A percentile compares a stretch with the other conserved stretches of the same genome.
Conservation (phyloP, 2,888 invertebrate species). For the Macrosiphum euphorbiae region DNA sequence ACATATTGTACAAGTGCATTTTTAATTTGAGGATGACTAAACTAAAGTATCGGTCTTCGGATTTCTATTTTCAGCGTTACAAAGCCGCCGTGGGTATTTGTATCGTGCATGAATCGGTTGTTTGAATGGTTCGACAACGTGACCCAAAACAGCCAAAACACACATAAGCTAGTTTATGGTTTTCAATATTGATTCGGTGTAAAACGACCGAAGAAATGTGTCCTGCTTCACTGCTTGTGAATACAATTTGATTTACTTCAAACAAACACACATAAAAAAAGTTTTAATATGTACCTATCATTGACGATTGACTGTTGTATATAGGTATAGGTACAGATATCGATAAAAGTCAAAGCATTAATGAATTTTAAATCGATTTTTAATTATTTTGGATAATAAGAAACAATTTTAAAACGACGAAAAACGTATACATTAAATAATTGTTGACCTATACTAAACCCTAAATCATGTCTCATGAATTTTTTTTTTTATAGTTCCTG, state of each 20-base stretch:
- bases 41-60: neutral
- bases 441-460: neutral
- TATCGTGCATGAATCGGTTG: neutral
- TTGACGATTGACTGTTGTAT: neutral
- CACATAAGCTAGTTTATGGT: neutral
- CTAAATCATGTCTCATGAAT: neutral
- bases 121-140: conserved; percentile 12
- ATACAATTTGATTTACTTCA: neutral
- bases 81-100: neutral
- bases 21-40: conserved; percentile 29
- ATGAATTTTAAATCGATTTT: neutral
- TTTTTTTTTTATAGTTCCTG: neutral
- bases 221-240: neutral
- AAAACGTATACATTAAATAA: neutral
- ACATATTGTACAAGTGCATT: neutral
- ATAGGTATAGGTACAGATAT: neutral
- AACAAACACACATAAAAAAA: neutral
- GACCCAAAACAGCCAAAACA: neutral
- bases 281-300: neutral
- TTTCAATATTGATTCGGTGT: neutral
- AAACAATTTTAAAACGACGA: neutral
- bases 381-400: neutral
- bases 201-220: neutral
- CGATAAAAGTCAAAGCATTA: neutral
- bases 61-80: conserved; percentile 19